phyloP scores from a whole-genome alignment of 2,888 invertebrate genomes.

The Ornithoptera priamus region DNA sequence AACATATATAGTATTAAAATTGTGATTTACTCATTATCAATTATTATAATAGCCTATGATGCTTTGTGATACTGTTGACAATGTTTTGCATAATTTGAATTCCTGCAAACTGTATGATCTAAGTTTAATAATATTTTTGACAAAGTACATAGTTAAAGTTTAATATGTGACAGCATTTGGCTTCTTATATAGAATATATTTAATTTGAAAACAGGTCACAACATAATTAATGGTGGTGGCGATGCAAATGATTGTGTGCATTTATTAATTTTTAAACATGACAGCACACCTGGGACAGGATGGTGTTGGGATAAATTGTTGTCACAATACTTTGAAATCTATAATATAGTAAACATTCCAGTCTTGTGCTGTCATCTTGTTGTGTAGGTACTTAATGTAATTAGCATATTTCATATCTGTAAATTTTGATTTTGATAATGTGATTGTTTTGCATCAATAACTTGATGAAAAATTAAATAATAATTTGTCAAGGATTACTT shows the following conservation, averaged over 20 bases:
- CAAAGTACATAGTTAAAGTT: background rate
- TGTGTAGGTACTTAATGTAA: slow-evolving; percentile 69
- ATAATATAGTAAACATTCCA: slow-evolving; percentile 66
- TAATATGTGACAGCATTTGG: background rate
- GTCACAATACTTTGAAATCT: slow-evolving; percentile 36
- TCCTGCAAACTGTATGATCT: background rate
- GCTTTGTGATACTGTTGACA: slow-evolving; percentile 57
- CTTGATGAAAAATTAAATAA: slow-evolving; percentile 31
- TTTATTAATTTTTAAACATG: slow-evolving; percentile 65
- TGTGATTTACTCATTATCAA: slow-evolving; percentile 45
- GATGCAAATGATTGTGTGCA: slow-evolving; percentile 46
- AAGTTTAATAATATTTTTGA: background rate
- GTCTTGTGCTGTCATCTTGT: slow-evolving; percentile 67
- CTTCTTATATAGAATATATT: background rate
- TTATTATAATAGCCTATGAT: slow-evolving; percentile 39
- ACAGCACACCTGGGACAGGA: slow-evolving; percentile 56
- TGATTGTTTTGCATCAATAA: slow-evolving; percentile 60
- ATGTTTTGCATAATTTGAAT: slow-evolving; percentile 21
- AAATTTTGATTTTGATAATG: slow-evolving; percentile 68
- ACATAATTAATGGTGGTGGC: slow-evolving; percentile 3
- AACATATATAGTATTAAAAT: slow-evolving; percentile 27
- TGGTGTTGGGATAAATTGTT: slow-evolving; percentile 29
- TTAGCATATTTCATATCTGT: slow-evolving; percentile 54
- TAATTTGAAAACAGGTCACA: background rate
- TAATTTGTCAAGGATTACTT: slow-evolving; percentile 46